Percentiles rank a stretch among this genome's conserved stretches.
phyloP scores from a whole-genome alignment of 2,797 vertebrate genomes.

The Helostoma temminkii region DNA sequence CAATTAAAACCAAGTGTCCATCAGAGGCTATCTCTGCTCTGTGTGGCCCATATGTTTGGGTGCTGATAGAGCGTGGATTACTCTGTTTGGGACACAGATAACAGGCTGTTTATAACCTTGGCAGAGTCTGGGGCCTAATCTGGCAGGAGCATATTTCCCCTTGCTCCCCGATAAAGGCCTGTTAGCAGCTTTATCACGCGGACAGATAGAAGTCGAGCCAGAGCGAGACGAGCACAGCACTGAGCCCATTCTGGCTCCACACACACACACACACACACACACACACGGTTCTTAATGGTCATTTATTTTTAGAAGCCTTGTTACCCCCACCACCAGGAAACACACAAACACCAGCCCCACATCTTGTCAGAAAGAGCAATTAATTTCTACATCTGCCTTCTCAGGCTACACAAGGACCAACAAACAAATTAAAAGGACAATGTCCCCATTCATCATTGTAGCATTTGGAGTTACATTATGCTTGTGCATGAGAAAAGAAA shows the following conservation, averaged over 20 bases:
- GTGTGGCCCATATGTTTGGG: constrained; percentile 98
- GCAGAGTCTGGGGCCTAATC: constrained; percentile 98
- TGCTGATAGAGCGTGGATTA: constrained; percentile 97
- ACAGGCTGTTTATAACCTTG: constrained; percentile 99
- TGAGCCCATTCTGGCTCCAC: constrained; percentile 86
- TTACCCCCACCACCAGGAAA: constrained; percentile 37
- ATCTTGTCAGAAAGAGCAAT: constrained; percentile 75
- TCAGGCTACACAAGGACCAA: constrained; percentile 68
- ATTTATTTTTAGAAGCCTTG: constrained; percentile 81
- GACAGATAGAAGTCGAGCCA: constrained; percentile 86
- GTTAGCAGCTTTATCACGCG: constrained; percentile 93
- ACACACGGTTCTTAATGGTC: constrained; percentile 54
- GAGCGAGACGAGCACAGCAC: constrained; percentile 89
- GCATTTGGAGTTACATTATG: constrained; percentile 40
- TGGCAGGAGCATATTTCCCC: constrained; percentile 99
- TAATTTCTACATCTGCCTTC: constrained; percentile 81
- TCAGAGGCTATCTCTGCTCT: constrained; percentile 94
- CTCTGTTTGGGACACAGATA: constrained; percentile 97
- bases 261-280: constrained; percentile 58
- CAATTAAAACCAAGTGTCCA: constrained; percentile 95
- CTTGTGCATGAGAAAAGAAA: constrained; percentile 37
- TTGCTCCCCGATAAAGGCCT: constrained; percentile 95
- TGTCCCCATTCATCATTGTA: constrained; percentile 65
- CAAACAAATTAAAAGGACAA: constrained; percentile 76
- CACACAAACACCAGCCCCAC: constrained; percentile 43